Base-by-base conservation (phyloP, 2,113 vertebrate genomes). In the Charadrius vociferus region DNA sequence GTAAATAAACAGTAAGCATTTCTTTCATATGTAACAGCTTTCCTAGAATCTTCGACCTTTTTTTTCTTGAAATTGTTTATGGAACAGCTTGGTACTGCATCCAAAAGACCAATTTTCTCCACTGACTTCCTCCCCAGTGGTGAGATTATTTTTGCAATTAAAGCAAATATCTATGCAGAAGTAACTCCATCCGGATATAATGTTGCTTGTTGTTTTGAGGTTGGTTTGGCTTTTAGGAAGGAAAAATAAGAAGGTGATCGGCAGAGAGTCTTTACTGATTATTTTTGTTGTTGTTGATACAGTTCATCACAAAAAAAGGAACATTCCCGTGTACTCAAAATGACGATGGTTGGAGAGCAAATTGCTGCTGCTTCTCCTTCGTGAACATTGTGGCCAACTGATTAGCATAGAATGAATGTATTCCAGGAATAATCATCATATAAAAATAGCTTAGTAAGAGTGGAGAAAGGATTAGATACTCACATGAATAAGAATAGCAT, bases 1-100 rank as follows among this genome's bases (percentile, higher is more conserved):
- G 98, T 98, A 98, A 99, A 99, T 98, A 98, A 97, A 90, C 97
- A 99, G 99, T 99, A 98, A 99, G 99, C 94, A 94, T 97, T 97
- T 90, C 91, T 97, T 98, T 96, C 88, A 50, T 86, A 86, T 93
- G 77, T 98, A 98, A 97, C 94, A 95, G 95, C 91, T 97, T 97
- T 94, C 91, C 91, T 96, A 96, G 97, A 97, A 88, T 97, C 93
- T 96, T 93, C 3, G 4, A 83, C 90, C 92, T 62, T 93, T 95
- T 93, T 90, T 61, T 88, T 90, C 90, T 83, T 75, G 80, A 96
- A 90, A 97, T 98, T 97, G 91, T 98, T 98, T 97, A 92, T 97
- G 81, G 96, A 97, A 96, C 97, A 96, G 96, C 98, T 94, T 96
- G 96, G 94, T 96, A 53, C 90, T 97, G 81, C 92, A 96, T 98